These are phyloP conservation scores for Drosophila meridionalis DNA, from an alignment of 2,888 invertebrate genomes.

Conservation along the genomic window DNA sequence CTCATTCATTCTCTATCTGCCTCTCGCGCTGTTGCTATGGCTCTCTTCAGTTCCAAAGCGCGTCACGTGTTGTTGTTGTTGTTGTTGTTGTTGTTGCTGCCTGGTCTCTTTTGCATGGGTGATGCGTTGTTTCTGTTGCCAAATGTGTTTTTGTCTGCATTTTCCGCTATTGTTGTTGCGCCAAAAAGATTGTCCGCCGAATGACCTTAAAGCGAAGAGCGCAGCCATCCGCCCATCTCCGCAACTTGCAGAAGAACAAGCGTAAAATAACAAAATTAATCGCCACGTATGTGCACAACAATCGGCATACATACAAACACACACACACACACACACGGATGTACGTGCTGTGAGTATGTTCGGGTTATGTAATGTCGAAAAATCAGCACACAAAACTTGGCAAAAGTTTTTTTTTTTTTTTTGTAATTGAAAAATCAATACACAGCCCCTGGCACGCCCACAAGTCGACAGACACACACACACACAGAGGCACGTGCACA, in stretches of 20 bases:
- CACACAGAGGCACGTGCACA: slow-evolving; percentile 20
- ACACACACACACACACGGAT: neutral
- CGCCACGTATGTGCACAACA: slow-evolving; percentile 36
- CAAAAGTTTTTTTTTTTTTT: slow-evolving; percentile 18
- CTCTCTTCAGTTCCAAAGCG: slow-evolving; percentile 39
- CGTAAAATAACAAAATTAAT: slow-evolving; percentile 22
- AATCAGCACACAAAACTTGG: slow-evolving; percentile 30
- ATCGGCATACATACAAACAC: neutral
- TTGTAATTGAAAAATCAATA: slow-evolving; percentile 57
- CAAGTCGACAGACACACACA: slow-evolving; percentile 10
- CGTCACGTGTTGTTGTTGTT: slow-evolving; percentile 69
- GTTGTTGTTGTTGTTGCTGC: slow-evolving; percentile 14
- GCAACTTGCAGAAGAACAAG: slow-evolving; percentile 6
- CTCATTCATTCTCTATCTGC: slow-evolving; percentile 3
- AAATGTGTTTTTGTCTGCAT: slow-evolving; percentile 38
- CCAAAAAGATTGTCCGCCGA: slow-evolving; percentile 67
- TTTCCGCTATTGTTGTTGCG: slow-evolving; percentile 24
- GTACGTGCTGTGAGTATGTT: slow-evolving; percentile 5
- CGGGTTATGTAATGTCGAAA: slow-evolving; percentile 50
- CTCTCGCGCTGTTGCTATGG: slow-evolving; percentile 12
- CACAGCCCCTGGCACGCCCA: neutral
- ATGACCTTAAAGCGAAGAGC: slow-evolving; percentile 66
- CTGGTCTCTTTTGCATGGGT: slow-evolving; percentile 12
- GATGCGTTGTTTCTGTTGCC: slow-evolving; percentile 33
- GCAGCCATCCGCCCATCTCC: slow-evolving; percentile 27